Base-by-base conservation (phyloP, 1,140 invertebrate genomes). In the Anagrus nilaparvatae region DNA sequence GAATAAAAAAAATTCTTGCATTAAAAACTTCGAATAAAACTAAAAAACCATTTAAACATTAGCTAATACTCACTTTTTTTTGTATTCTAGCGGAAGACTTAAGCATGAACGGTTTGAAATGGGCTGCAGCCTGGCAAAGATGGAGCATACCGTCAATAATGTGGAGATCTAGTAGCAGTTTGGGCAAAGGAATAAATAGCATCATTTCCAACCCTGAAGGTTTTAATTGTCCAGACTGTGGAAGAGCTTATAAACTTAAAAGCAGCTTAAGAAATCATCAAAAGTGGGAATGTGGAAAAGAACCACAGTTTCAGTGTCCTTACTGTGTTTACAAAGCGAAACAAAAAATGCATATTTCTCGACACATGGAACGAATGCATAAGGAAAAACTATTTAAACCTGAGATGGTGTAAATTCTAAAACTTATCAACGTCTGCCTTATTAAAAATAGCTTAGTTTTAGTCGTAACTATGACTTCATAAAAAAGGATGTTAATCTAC, bases 261-360 rank as follows among this genome's bases (percentile, higher is more conserved):
- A 85, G 82, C 43, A 86, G 83, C 51, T 67, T 87, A 54, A 72
- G 83, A 17, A 87, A 87, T 59, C 84, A 87, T 59, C 82, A 86
- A 66, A 87, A 87, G 61, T 87, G 83, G 83, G 84, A 87, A 60
- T 87, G 84, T 61, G 82, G 81, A 49, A 84, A 84, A 62, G 82
- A 85, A 60, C 82, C 83, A 2, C 81, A 84, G 59, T 86, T 85
- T 57, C 79, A 81, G 52, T 86, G 83, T 63, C 80, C 80, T 6
- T 82, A 82, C 63, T 86, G 83, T 60, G 78, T 83, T 9, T 85
- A 86, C 61, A 73, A 79, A 47, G 82, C 82, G 49, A 86, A 85
- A 56, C 82, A 84, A 58, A 84, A 85, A 69, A 84, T 84, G 80
- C 82, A 86, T 64, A 85, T 87, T 55, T 82, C 81, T 29, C 75